phyloP scores from a whole-genome alignment of 2,797 vertebrate genomes.

The Pelobates cultripes region DNA sequence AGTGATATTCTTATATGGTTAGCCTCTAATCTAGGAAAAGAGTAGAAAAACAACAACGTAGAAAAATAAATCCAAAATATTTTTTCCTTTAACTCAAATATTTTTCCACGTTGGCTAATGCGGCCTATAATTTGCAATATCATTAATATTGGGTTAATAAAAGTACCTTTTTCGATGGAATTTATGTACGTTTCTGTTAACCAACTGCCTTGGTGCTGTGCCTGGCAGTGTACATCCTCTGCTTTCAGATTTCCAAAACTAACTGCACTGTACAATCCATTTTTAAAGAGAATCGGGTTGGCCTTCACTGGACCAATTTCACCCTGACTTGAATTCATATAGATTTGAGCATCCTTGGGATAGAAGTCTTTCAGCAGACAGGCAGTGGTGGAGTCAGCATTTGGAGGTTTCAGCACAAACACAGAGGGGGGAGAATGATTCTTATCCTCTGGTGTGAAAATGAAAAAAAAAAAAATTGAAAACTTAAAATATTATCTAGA shows the following conservation, averaged over 20 bases:
- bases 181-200: neutral
- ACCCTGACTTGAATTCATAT: constrained; percentile 41
- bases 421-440: constrained; percentile 54
- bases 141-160: neutral
- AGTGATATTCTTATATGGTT: too few relatives aligned
- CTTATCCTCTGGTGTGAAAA: constrained; percentile 50
- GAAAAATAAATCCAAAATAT: too few relatives aligned
- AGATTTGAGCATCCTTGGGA: constrained; percentile 58
- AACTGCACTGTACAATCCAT: constrained; percentile 61
- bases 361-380: constrained; percentile 68
- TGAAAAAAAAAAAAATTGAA: neutral
- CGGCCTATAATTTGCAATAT: too few relatives aligned
- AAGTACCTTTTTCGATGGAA: constrained; percentile 12
- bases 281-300: constrained; percentile 29
- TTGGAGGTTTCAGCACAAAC: constrained; percentile 60
- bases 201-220: constrained; percentile 50
- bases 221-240: constrained; percentile 54
- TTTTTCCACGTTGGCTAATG: too few relatives aligned
- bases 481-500: too few relatives aligned
- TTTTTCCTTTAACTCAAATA: too few relatives aligned
- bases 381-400: constrained; percentile 55
- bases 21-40: too few relatives aligned
- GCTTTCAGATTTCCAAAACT: constrained; percentile 44
- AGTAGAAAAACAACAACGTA: too few relatives aligned
- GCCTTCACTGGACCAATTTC: constrained; percentile 29